Evolutionary conservation across 2,888 invertebrate species (phyloP), one percentile per base, ranked within the genome.

Genomic region (Protodeltote pygarga): DNA sequence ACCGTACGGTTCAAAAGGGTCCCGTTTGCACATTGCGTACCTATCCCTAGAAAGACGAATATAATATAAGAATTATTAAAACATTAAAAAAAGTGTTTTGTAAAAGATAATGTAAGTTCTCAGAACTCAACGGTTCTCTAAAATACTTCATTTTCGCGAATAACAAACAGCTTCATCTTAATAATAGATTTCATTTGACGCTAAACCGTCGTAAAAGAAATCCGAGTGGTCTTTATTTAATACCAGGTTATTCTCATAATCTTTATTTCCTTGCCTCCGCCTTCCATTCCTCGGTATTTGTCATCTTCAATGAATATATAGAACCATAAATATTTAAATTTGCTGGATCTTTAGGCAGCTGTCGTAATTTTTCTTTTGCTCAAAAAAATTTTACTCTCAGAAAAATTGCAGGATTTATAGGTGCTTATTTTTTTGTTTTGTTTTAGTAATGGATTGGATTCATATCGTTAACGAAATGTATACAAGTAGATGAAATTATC

Each of bases 161-260:
- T n/a, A n/a, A n/a, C n/a, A 37, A 59, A 55, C 41, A 59, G 28
- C 13, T 42, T 41, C 38, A 52, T 59, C 52, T 31, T 14, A n/a
- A n/a, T n/a, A 20, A 25, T 25, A 11, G 5, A 34, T 25, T 42
- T 21, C 11, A 27, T 23, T 28, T 27, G 20, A 41, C 27, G n/a
- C 14, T 20, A 10, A 27, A 39, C 9, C 27, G 3, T 25, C 19
- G 5, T 21, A 15, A 40, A 39, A 13, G n/a, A 32, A 21, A 16
- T 37, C 15, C 4, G 17, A n/a, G 8, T 10, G 19, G 17, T 13
- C 5, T 25, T 6, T 25, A 33, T 35, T 39, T 27, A 21, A 32
- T 33, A 37, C 3, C 25, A 32, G 13, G 16, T 17, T 45, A 8
- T 9, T 14, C 9, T 10, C 9, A 21, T 28, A 40, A 37, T 62